Evolutionary conservation across 2,113 vertebrate genomes (phyloP).

Genomic region (Stomatorhinus ivindoensis): DNA sequence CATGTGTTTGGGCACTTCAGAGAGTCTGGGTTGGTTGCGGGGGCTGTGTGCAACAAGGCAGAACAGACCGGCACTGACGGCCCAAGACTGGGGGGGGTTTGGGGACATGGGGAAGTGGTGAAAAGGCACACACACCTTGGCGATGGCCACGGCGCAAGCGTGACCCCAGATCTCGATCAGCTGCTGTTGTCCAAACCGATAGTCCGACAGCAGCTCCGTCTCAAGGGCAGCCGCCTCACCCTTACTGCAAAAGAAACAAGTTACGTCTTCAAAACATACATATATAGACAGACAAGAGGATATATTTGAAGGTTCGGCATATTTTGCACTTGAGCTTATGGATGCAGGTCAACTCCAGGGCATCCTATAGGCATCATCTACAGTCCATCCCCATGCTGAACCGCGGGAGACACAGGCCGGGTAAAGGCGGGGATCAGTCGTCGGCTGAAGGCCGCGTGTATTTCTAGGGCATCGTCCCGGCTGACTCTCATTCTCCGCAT

Average conservation of each 20-base stretch:
- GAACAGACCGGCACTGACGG: neutral
- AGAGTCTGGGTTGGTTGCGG: neutral
- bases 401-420: neutral
- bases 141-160: constrained; percentile 77
- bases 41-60: neutral
- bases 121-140: constrained; percentile 69
- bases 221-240: constrained; percentile 74
- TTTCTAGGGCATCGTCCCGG: constrained; percentile 19
- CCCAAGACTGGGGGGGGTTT: neutral
- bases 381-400: neutral
- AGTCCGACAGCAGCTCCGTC: constrained; percentile 79
- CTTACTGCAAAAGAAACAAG: constrained; percentile 56
- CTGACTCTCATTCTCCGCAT: constrained; percentile 20
- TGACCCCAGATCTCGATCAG: constrained; percentile 87
- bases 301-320: neutral
- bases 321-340: neutral
- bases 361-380: neutral
- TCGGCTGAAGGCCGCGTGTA: neutral
- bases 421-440: neutral
- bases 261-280: neutral
- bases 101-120: neutral
- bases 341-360: neutral
- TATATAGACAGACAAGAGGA: neutral
- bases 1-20: neutral
- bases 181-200: constrained; percentile 83